A percentile compares a stretch with the other conserved stretches of the same genome.
These are phyloP conservation scores for Thereva nobilitata DNA, from an alignment of 2,888 invertebrate species.

Conservation along the genomic window DNA sequence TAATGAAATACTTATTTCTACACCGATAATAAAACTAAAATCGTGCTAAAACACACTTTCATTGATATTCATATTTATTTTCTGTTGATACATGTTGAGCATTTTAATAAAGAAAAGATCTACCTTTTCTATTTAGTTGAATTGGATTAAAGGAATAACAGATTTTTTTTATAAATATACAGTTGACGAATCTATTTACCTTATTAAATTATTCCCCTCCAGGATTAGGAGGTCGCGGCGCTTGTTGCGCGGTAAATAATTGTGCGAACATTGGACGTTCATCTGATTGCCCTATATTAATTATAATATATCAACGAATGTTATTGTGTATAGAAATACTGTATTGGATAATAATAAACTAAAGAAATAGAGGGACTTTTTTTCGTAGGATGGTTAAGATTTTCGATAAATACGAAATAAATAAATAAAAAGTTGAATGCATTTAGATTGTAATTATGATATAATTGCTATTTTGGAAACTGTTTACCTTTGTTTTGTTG, in stretches of 20 bases:
- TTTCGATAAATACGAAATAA: too few relatives aligned
- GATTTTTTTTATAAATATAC: background rate
- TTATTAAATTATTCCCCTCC: constrained; percentile 28
- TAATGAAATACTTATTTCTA: too few relatives aligned
- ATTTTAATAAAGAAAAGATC: constrained; percentile 14
- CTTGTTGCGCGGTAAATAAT: constrained; percentile 37
- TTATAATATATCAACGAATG: constrained; percentile 9
- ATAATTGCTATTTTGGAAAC: constrained; percentile 23
- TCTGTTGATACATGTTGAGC: constrained; percentile 18
- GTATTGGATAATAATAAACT: constrained; percentile 1
- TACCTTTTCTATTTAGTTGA: constrained; percentile 13
- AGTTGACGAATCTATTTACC: background rate
- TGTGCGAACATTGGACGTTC: constrained; percentile 42
- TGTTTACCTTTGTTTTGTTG: constrained; percentile 46
- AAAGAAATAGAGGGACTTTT: background rate
- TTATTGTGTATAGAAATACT: constrained; percentile 9
- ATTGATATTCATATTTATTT: constrained; percentile 10
- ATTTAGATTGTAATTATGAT: background rate
- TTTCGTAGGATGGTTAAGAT: too few relatives aligned
- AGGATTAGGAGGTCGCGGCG: constrained; percentile 33
- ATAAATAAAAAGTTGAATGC: too few relatives aligned
- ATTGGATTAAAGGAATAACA: constrained; percentile 5
- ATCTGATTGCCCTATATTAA: constrained; percentile 36
- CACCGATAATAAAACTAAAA: constrained; percentile 18
- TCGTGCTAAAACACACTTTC: constrained; percentile 33